These are phyloP conservation scores for Nematopogon swammerdamellus DNA, from an alignment of 2,888 invertebrate genomes.

Conservation along the genomic window DNA sequence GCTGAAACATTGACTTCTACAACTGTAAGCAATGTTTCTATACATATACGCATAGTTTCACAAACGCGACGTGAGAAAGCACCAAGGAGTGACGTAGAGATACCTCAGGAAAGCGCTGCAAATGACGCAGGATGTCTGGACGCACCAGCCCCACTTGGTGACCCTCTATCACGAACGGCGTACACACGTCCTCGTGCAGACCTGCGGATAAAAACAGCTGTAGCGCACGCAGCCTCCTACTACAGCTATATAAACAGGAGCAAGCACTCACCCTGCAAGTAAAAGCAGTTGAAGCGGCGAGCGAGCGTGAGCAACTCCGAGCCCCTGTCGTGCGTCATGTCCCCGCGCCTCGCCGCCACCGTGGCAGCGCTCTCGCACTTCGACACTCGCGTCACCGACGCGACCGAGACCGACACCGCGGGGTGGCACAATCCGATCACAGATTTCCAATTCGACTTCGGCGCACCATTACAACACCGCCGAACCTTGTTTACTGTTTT, in stretches of 20 bases:
- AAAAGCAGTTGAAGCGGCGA: slow-evolving; percentile 86
- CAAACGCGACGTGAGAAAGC: too few species aligned
- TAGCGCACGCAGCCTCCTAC: slow-evolving; percentile 12
- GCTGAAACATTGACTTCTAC: too few species aligned
- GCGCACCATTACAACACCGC: not conserved
- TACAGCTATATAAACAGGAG: slow-evolving; percentile 5
- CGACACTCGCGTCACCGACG: not conserved
- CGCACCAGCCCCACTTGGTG: slow-evolving; percentile 87
- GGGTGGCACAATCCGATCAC: not conserved
- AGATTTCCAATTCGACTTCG: not conserved
- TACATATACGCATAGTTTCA: too few species aligned
- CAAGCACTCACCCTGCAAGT: slow-evolving; percentile 67
- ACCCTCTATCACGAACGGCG: slow-evolving; percentile 85
- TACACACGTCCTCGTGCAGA: slow-evolving; percentile 72
- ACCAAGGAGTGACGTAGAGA: slow-evolving; percentile 11
- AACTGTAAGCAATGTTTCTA: too few species aligned
- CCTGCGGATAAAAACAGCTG: slow-evolving; percentile 40
- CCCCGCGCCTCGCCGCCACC: not conserved
- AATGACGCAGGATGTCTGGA: slow-evolving; percentile 78
- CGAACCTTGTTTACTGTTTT: not conserved
- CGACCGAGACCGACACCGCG: not conserved
- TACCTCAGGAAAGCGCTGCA: slow-evolving; percentile 80
- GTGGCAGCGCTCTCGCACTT: not conserved
- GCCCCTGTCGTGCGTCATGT: not conserved
- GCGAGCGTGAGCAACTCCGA: slow-evolving; percentile 71